A percentile compares a stretch with the other conserved stretches of the same genome.
These are phyloP conservation scores for Heteropelma amictum DNA, from an alignment of 2,888 invertebrate species.

Conservation along the genomic window DNA sequence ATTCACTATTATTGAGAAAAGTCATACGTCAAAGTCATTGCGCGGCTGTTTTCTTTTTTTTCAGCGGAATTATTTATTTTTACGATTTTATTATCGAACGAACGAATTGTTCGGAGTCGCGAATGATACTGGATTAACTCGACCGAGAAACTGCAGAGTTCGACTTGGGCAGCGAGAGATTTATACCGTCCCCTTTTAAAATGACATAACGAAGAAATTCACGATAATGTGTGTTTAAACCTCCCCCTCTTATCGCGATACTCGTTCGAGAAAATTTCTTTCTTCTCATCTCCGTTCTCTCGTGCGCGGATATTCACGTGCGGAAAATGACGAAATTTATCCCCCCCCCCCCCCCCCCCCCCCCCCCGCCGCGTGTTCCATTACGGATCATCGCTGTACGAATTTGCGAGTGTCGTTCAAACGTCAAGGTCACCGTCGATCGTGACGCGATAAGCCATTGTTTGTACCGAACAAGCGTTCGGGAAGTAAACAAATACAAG, in stretches of 20 bases:
- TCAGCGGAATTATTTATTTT: neutral
- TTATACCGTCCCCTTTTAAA: slow-evolving; percentile 24
- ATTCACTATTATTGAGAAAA: too few relatives aligned
- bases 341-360: neutral
- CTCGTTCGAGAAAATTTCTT: slow-evolving; percentile 2
- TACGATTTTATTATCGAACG: neutral
- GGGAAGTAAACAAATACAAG: too few relatives aligned
- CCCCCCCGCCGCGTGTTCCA: neutral
- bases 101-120: slow-evolving; percentile 9
- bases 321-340: neutral
- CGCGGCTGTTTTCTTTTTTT: neutral
- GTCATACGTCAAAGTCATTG: too few relatives aligned
- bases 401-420: too few relatives aligned
- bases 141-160: slow-evolving; percentile 20
- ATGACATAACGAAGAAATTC: slow-evolving; percentile 38
- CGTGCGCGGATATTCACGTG: neutral
- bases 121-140: slow-evolving; percentile 32
- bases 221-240: slow-evolving; percentile 6
- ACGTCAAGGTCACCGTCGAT: too few relatives aligned
- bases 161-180: slow-evolving; percentile 24
- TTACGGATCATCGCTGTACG: too few relatives aligned
- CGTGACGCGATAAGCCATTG: too few relatives aligned
- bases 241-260: neutral
- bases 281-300: neutral
- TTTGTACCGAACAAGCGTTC: too few relatives aligned